A percentile compares a stretch with the other conserved stretches of the same genome.
Conservation (phyloP, 2,797 vertebrate genomes). For the Anniella stebbinsi region DNA sequence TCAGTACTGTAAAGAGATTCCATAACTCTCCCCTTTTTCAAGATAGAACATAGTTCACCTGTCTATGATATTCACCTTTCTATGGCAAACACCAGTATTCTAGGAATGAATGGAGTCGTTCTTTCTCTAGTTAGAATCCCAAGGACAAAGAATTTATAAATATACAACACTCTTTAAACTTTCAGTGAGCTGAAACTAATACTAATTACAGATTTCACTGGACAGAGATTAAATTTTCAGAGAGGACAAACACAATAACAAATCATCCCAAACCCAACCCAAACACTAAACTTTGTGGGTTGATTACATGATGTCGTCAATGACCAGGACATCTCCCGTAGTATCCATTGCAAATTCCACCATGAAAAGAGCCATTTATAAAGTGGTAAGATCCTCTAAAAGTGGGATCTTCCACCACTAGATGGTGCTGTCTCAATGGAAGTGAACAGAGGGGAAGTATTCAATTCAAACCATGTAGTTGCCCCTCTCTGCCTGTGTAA, state of each 20-base stretch:
- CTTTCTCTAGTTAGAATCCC: not conserved
- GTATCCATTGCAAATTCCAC: no score
- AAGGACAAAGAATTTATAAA: not conserved
- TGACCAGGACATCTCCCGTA: no score
- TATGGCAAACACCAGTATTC: no score
- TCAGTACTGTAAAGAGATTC: not conserved
- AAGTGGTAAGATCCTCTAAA: no score
- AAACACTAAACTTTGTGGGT: not conserved
- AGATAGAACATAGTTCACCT: not conserved
- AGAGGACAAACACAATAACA: not conserved
- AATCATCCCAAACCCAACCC: no score
- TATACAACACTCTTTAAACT: not conserved
- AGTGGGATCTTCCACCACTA: no score
- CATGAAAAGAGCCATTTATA: no score
- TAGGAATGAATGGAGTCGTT: not conserved
- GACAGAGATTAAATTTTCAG: not conserved
- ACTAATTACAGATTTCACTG: not conserved
- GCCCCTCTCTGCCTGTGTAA: no score
- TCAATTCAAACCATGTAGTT: no score
- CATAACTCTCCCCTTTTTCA: not conserved
- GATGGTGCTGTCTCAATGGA: no score
- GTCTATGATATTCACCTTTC: not conserved
- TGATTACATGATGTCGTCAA: no score
- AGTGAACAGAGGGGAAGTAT: no score
- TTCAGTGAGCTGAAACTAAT: not conserved